These are phyloP conservation scores for Liodrosophila aerea DNA, from an alignment of 2,888 invertebrate genomes.

Conservation along the genomic window DNA sequence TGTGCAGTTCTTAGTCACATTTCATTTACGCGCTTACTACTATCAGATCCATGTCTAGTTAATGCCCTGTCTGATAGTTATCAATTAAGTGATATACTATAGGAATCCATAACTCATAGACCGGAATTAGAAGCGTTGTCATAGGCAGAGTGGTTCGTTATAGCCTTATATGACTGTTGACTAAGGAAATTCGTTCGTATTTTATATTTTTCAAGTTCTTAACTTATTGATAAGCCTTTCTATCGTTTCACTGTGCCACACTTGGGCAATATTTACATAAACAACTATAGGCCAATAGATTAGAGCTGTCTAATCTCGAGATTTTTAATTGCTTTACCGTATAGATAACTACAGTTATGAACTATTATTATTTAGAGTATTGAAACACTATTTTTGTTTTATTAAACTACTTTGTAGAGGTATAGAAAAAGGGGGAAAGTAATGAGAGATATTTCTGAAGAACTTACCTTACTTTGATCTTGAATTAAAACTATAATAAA, in stretches of 20 bases:
- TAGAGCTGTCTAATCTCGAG: conserved; percentile 22
- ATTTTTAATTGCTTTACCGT: conserved; percentile 7
- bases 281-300: conserved; percentile 13
- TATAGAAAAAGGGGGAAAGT: too few species aligned
- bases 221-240: conserved; percentile 25
- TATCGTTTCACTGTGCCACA: conserved; percentile 10
- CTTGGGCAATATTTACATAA: conserved; percentile 28
- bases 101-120: too few species aligned
- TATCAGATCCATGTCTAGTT: too few species aligned
- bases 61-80: too few species aligned
- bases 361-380: conserved; percentile 1
- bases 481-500: too few species aligned
- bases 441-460: too few species aligned
- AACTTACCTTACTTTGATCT: too few species aligned
- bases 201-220: conserved; percentile 2
- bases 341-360: conserved; percentile 7
- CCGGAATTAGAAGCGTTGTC: not conserved
- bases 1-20: not conserved
- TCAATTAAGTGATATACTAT: conserved; percentile 1
- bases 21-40: not conserved
- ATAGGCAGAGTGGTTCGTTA: conserved; percentile 27
- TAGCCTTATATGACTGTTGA: conserved; percentile 8
- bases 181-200: conserved; percentile 18
- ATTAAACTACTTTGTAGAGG: not conserved
- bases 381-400: not conserved